Base-by-base conservation (phyloP, 1,140 invertebrate species). In the Archegozetes longisetosus region DNA sequence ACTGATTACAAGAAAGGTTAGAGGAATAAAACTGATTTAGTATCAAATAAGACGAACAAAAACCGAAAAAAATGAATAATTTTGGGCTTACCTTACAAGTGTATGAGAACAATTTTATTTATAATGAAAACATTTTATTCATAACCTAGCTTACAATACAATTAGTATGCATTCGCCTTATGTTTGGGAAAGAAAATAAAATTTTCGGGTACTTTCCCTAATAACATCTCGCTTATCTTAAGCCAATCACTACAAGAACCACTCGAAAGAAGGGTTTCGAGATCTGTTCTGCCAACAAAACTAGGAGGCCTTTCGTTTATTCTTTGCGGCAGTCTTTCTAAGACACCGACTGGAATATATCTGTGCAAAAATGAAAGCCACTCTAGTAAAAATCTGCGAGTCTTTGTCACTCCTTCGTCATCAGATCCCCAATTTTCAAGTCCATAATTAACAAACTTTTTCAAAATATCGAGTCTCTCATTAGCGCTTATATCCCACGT, bases 391-490 rank as follows among this genome's bases (percentile, higher is more conserved):
- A 98, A 97, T 63, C 83, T 71, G 27, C 95, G 76, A 0, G 91
- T 96, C 60, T 82, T 95, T 72, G 98, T 92, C 22, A 99, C 88
- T 29, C 95, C 95, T 65, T 84, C 82, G n/a, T 80, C 84, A 70
- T 98, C 94, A 26, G 85, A 88, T 3, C 96, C 96, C 95, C 95
- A 99, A 75, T 98, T 92, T 70, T 98, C 92, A 14, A 99, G 75
- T 0, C 95, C 95, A 77, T 91, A 97, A 69, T 95, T 88, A 0
- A 81, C 78, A 71, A 84, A 99, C 66, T 85, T 85, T 70, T 84
- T 84, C 22, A 98, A 66, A 58, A 98, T 82, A 60, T 97, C 92
- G 67, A 97, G 84, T 68, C 96, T 78, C 73, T 99, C 92, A 3
- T 69, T 71, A 32, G 91, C 87, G 0, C 84, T 83, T 50, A 98